Conservation (phyloP, 2,888 invertebrate genomes). For the Nemoura dubitans region DNA sequence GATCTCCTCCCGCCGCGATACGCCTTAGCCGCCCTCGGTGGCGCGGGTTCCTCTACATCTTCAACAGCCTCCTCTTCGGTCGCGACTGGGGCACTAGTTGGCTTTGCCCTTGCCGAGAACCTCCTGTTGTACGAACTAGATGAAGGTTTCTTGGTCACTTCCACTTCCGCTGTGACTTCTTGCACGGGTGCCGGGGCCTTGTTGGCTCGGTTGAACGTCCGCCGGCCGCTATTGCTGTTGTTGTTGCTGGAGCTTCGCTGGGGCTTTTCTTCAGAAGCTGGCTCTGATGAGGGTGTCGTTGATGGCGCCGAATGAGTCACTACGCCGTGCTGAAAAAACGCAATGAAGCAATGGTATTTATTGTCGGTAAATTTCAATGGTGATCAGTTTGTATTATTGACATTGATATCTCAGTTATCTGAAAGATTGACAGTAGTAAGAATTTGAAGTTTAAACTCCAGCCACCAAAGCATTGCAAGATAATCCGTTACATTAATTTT, state of each 20-base stretch:
- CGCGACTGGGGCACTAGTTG: slow-evolving; percentile 17
- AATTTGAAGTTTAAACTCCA: neutral
- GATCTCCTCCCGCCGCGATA: slow-evolving; percentile 43
- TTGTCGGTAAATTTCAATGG: too few relatives aligned
- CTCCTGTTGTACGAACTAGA: slow-evolving; percentile 10
- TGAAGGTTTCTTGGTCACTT: slow-evolving; percentile 38
- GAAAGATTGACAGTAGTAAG: too few relatives aligned
- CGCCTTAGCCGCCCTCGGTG: slow-evolving; percentile 39
- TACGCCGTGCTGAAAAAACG: slow-evolving; percentile 30
- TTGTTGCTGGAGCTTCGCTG: slow-evolving; percentile 23
- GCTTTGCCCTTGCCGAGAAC: slow-evolving; percentile 42
- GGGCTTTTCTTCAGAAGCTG: slow-evolving; percentile 21
- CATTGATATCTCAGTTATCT: neutral
- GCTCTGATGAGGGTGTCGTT: neutral
- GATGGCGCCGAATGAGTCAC: slow-evolving; percentile 40
- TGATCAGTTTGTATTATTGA: neutral
- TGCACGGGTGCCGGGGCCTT: slow-evolving; percentile 38
- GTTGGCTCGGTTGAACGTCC: slow-evolving; percentile 37
- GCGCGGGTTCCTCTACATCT: slow-evolving; percentile 41
- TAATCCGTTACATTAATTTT: neutral
- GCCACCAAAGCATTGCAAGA: slow-evolving; percentile 17
- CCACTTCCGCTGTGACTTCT: slow-evolving; percentile 42
- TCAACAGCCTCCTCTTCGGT: slow-evolving; percentile 26
- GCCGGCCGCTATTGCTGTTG: slow-evolving; percentile 40
- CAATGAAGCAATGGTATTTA: too few relatives aligned